Conservation (phyloP, 2,113 vertebrate genomes). For the Genyomyrus donnyi region DNA sequence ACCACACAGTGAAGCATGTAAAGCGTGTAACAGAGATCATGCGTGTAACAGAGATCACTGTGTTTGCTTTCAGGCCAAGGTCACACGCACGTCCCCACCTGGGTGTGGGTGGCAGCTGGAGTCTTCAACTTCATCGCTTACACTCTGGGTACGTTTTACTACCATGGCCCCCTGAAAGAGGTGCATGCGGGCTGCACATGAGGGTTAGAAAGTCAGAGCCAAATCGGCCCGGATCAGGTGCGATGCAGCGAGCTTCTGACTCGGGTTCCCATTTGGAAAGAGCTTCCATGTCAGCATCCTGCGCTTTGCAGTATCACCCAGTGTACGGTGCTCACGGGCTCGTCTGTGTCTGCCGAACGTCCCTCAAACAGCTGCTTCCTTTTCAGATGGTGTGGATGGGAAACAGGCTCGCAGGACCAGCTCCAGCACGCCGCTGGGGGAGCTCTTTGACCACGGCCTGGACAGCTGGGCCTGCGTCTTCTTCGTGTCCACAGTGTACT, state of each 20-base stretch:
- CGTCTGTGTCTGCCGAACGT: background rate
- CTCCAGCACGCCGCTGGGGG: slow-evolving; percentile 90
- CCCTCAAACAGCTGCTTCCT: background rate
- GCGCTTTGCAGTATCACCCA: background rate
- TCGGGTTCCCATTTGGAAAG: background rate
- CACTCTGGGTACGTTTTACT: slow-evolving; percentile 76
- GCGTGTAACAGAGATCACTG: background rate
- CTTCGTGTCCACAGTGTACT: slow-evolving; percentile 95
- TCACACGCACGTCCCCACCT: slow-evolving; percentile 77
- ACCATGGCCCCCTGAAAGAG: background rate
- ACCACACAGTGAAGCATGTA: background rate
- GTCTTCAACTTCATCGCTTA: slow-evolving; percentile 94
- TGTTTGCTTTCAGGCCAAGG: slow-evolving; percentile 63
- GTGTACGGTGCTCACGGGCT: background rate
- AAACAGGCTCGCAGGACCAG: slow-evolving; percentile 94
- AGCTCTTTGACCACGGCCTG: slow-evolving; percentile 95
- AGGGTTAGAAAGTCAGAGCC: background rate
- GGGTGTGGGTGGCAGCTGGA: slow-evolving; percentile 86
- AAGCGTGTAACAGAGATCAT: background rate
- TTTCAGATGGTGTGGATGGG: slow-evolving; percentile 86
- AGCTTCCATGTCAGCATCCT: background rate
- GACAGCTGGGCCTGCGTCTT: slow-evolving; percentile 97
- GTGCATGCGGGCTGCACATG: background rate
- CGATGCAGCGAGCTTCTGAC: background rate
- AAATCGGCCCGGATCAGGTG: background rate